Conservation (phyloP, 2,888 invertebrate genomes). For the Steinernema hermaphroditum region DNA sequence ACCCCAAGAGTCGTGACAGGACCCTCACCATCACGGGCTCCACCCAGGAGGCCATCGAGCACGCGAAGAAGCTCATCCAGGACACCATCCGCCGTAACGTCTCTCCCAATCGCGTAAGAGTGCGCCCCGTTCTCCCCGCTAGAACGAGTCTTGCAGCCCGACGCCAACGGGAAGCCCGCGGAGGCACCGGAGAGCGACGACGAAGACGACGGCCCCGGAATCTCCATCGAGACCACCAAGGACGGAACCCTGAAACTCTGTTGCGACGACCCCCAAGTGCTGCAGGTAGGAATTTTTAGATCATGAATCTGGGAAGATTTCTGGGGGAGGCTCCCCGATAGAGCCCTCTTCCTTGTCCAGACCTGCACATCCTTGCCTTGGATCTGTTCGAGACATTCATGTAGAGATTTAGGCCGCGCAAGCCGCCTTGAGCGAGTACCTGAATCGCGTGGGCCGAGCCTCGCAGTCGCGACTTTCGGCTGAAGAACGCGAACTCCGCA, state of each 20-base stretch:
- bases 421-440: constrained; percentile 57
- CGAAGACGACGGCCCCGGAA: constrained; percentile 44
- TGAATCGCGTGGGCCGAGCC: constrained; percentile 43
- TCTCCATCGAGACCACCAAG: constrained; percentile 55
- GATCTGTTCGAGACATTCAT: no score
- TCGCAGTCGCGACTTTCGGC: constrained; percentile 45
- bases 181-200: constrained; percentile 46
- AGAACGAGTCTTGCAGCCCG: constrained; percentile 30
- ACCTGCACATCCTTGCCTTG: no score
- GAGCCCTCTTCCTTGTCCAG: no score
- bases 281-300: constrained; percentile 38
- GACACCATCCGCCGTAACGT: constrained; percentile 92
- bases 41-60: constrained; percentile 86
- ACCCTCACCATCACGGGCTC: constrained; percentile 93
- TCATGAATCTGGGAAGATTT: no score
- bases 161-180: constrained; percentile 28
- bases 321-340: no score
- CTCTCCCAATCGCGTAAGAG: constrained; percentile 75
- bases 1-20: constrained; percentile 88
- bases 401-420: constrained; percentile 61
- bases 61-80: constrained; percentile 89
- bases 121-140: background rate
- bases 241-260: constrained; percentile 59
- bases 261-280: constrained; percentile 58
- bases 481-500: constrained; percentile 53